These are phyloP conservation scores for Amblyraja radiata DNA, from an alignment of 2,797 vertebrate species.

Conservation along the genomic window DNA sequence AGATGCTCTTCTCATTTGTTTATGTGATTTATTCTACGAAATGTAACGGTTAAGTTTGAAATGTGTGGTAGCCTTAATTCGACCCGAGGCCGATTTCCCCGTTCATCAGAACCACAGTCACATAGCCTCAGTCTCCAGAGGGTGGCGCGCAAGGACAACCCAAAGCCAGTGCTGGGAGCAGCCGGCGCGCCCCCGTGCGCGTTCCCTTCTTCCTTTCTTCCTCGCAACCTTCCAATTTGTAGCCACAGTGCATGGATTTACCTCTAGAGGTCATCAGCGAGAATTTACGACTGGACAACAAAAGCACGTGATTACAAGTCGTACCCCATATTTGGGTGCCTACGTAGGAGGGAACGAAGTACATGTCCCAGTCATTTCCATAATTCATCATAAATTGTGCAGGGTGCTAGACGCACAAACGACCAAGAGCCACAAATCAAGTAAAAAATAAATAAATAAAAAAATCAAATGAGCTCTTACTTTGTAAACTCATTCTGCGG, in stretches of 20 bases:
- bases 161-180: slow-evolving; percentile 53
- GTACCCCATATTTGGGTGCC: slow-evolving; percentile 99
- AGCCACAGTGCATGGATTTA: slow-evolving; percentile 78
- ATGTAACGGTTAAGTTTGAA: slow-evolving; percentile 74
- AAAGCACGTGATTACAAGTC: slow-evolving; percentile 98
- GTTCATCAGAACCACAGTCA: slow-evolving; percentile 53
- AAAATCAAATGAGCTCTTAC: slow-evolving; percentile 98
- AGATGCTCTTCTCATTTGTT: slow-evolving; percentile 8
- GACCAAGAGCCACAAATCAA: slow-evolving; percentile 99
- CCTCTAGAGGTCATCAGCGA: slow-evolving; percentile 98
- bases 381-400: slow-evolving; percentile 99
- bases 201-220: slow-evolving; percentile 65
- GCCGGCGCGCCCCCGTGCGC: slow-evolving; percentile 59
- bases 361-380: slow-evolving; percentile 99
- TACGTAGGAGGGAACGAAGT: slow-evolving; percentile 99
- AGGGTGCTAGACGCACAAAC: slow-evolving; percentile 98
- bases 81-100: slow-evolving; percentile 71
- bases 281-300: slow-evolving; percentile 99
- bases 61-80: slow-evolving; percentile 88
- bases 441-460: slow-evolving; percentile 60
- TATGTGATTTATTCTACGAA: slow-evolving; percentile 41
- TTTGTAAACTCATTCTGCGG: slow-evolving; percentile 99
- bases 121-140: slow-evolving; percentile 60
- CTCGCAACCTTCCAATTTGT: slow-evolving; percentile 80
- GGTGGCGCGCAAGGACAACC: slow-evolving; percentile 83